A percentile compares a stretch with the other conserved stretches of the same genome.
Evolutionary conservation across 2,797 vertebrate genomes (phyloP).

Genomic region (Urocyon cinereoargenteus): DNA sequence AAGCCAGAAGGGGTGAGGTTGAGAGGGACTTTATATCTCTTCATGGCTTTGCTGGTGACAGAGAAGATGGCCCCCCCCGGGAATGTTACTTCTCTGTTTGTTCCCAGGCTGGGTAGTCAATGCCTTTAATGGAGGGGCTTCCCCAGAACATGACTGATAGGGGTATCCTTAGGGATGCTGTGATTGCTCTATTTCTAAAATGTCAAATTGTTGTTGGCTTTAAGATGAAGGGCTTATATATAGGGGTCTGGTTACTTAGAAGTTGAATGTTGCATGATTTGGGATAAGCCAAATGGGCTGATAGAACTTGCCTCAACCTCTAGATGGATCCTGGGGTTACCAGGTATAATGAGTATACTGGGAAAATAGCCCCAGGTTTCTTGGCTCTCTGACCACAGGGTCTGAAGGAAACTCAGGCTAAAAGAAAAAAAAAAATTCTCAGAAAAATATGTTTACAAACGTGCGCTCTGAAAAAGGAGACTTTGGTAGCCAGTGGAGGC

Average conservation of each 20-base stretch:
- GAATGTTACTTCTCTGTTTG: too few species aligned
- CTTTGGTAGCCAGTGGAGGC: neutral
- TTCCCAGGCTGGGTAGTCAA: neutral
- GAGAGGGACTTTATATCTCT: neutral
- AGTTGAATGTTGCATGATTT: neutral
- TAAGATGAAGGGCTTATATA: neutral
- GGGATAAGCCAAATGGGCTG: neutral
- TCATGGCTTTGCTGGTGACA: too few species aligned
- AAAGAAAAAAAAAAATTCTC: too few species aligned
- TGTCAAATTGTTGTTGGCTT: neutral
- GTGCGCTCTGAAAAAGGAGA: neutral
- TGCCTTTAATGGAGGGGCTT: neutral
- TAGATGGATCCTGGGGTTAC: neutral
- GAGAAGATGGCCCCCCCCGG: neutral
- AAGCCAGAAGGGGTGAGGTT: neutral
- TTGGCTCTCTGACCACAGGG: neutral
- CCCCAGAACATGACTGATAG: neutral
- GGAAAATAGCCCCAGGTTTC: neutral
- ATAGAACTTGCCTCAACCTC: neutral
- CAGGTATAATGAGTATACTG: neutral
- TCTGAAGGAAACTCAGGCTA: constrained; percentile 7
- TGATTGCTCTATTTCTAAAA: neutral
- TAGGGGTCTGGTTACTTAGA: neutral
- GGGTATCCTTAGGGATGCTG: neutral
- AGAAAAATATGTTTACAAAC: neutral